Percentiles rank a stretch among this genome's conserved stretches.
These are phyloP conservation scores for Drosophila prostipennis DNA, from an alignment of 2,888 invertebrate species.

Conservation along the genomic window DNA sequence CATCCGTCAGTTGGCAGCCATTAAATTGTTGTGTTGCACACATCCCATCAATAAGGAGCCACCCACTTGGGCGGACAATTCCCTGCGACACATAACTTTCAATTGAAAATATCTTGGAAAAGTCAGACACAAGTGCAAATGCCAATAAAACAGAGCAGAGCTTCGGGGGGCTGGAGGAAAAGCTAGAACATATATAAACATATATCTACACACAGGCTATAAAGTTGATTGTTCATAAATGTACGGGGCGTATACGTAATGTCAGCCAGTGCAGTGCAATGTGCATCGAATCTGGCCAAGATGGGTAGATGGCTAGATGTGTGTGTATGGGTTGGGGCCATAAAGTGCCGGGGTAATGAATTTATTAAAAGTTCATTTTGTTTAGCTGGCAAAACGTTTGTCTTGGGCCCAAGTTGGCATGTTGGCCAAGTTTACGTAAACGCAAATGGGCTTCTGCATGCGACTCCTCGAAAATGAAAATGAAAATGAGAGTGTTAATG, in stretches of 20 bases:
- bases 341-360: constrained; percentile 72
- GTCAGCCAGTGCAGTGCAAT: constrained; percentile 59
- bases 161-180: background rate
- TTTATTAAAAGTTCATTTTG: constrained; percentile 74
- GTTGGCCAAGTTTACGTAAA: constrained; percentile 70
- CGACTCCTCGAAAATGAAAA: constrained; percentile 56
- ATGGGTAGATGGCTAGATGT: too few species aligned
- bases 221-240: constrained; percentile 77
- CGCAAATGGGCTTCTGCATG: constrained; percentile 64
- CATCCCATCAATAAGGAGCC: constrained; percentile 2
- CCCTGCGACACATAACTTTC: constrained; percentile 46
- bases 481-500: constrained; percentile 70
- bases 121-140: constrained; percentile 67
- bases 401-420: constrained; percentile 53
- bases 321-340: constrained; percentile 3
- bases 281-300: constrained; percentile 41
- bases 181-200: constrained; percentile 20
- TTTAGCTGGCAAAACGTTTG: constrained; percentile 48
- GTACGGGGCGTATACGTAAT: constrained; percentile 80
- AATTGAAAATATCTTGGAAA: constrained; percentile 71
- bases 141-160: constrained; percentile 63
- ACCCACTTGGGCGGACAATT: constrained; percentile 26
- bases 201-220: constrained; percentile 35
- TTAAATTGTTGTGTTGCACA: constrained; percentile 40
- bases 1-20: constrained; percentile 38